phyloP scores from a whole-genome alignment of 2,797 vertebrate species.

The Setipinna tenuifilis region DNA sequence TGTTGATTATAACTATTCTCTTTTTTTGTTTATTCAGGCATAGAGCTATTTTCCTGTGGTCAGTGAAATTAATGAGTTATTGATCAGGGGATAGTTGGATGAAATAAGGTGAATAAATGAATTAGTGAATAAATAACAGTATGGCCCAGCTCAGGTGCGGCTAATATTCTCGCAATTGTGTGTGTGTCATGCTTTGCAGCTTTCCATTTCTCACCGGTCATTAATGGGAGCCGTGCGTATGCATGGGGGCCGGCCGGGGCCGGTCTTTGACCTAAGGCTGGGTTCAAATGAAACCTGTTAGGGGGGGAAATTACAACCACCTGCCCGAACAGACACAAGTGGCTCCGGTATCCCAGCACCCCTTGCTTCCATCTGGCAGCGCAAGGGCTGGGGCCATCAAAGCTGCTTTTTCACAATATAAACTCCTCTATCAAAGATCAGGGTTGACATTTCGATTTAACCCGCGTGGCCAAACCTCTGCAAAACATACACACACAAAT shows the following conservation, averaged over 20 bases:
- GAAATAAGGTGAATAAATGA: slow-evolving; percentile 75
- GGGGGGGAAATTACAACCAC: slow-evolving; percentile 51
- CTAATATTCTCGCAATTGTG: slow-evolving; percentile 65
- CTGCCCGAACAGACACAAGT: slow-evolving; percentile 46
- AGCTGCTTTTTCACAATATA: slow-evolving; percentile 5
- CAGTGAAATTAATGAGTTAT: slow-evolving; percentile 80
- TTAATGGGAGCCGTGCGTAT: slow-evolving; percentile 56
- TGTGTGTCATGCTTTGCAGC: slow-evolving; percentile 69
- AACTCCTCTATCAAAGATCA: slow-evolving; percentile 25
- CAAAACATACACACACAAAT: neutral
- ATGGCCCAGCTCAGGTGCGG: slow-evolving; percentile 62
- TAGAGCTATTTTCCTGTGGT: slow-evolving; percentile 64
- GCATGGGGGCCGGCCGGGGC: slow-evolving; percentile 24
- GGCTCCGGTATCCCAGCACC: slow-evolving; percentile 31
- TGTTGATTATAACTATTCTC: slow-evolving; percentile 21
- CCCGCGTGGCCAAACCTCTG: neutral
- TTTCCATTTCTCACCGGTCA: slow-evolving; percentile 70
- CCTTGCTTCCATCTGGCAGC: neutral
- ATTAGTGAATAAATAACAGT: slow-evolving; percentile 67
- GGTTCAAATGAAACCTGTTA: slow-evolving; percentile 53
- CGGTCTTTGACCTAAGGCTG: slow-evolving; percentile 48
- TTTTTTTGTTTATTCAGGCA: slow-evolving; percentile 55
- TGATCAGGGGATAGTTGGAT: slow-evolving; percentile 71
- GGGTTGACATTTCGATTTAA: slow-evolving; percentile 30
- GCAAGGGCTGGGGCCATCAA: neutral